Base-by-base conservation (phyloP, 1,140 invertebrate species). In the Drosophila busckii region DNA sequence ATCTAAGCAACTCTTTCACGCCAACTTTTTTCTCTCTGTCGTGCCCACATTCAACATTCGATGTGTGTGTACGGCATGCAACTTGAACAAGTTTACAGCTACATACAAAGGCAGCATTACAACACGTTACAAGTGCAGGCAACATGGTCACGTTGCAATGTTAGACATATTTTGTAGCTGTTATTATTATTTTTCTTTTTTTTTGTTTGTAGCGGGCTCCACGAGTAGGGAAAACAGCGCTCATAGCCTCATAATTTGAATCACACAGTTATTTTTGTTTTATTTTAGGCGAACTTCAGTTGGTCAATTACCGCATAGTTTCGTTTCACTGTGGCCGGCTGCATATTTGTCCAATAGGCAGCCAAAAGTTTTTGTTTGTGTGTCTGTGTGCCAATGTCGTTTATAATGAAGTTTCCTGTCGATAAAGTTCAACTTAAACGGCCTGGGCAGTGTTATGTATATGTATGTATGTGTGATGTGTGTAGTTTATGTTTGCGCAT, bases 331-430 rank as follows among this genome's bases (percentile, higher is more conserved):
- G 48, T 56, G 25, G 5, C 22, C 23, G 20, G 35, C 55, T 59
- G 55, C 46, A 52, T n/a, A n/a, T 37, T 37, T 59, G 56, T n/a
- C 56, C 56, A 49, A 53, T 60, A 60, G 45, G 32, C 28, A 26
- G 31, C 45, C 17, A 10, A 31, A 45, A 31, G 28, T 28, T 32
- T 13, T 25, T 38, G 32, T 60, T 45, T 45, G 20, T 56, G 26
- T 59, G 58, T 68, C 58, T 64, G 46, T 76, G 70, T 80, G 54
- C 75, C 73, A 80, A 82, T 80, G 73, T 69, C 68, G 75, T 82
- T 80, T 80, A 82, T 80, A 82, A 82, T 82, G 73, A 82, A 80
- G 73, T 80, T 80, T 78, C 75, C 75, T 82, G 73, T 53, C 75
- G 69, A 80, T 78, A 75, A 76, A 76, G 54, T 66, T 76, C 59